Conservation (phyloP, 2,113 vertebrate species). For the Sarotherodon lohbergeri region DNA sequence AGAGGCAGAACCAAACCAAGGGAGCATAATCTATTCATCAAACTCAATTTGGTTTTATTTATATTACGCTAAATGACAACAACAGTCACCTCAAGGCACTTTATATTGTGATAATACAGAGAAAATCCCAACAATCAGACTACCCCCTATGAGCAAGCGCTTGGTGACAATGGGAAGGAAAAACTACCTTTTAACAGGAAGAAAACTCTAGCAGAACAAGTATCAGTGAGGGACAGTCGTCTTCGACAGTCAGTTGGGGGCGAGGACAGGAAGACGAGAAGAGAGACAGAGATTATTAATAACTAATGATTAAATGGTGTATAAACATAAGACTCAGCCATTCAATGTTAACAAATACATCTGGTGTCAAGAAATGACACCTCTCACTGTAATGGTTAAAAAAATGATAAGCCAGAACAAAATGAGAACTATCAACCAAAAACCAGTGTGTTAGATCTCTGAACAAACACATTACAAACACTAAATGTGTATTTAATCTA, state of each 20-base stretch:
- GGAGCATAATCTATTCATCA: neutral
- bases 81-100: neutral
- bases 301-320: neutral
- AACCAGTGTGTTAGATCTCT: neutral
- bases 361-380: neutral
- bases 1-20: neutral
- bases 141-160: neutral
- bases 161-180: neutral
- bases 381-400: neutral
- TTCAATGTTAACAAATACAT: neutral
- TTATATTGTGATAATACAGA: neutral
- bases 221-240: neutral
- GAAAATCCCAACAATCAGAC: neutral
- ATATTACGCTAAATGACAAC: too few relatives aligned
- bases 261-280: neutral
- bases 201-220: neutral
- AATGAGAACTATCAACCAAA: neutral
- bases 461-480: neutral
- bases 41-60: neutral
- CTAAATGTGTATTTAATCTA: neutral
- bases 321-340: neutral
- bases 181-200: neutral
- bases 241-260: neutral
- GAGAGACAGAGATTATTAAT: neutral
- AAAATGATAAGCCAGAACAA: neutral